These are phyloP conservation scores for Gymnoscopelus microlampas DNA, from an alignment of 2,797 vertebrate genomes.

Conservation along the genomic window DNA sequence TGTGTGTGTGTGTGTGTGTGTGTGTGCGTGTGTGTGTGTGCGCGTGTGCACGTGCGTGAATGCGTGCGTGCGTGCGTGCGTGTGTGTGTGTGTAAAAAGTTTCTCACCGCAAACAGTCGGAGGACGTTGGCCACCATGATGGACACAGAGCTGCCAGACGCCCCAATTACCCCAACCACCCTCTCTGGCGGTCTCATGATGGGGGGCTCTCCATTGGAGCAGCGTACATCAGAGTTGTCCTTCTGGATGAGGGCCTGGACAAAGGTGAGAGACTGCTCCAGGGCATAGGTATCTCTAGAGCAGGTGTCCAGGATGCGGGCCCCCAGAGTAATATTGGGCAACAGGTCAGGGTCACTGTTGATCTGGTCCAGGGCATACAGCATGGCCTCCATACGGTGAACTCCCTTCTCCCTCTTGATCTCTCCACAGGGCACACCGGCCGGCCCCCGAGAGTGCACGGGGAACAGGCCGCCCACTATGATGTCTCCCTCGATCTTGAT, in stretches of 20 bases:
- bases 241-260: slow-evolving; percentile 91
- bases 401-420: slow-evolving; percentile 92
- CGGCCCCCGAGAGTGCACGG: slow-evolving; percentile 87
- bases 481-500: slow-evolving; percentile 92
- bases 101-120: slow-evolving; percentile 86
- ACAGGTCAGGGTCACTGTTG: slow-evolving; percentile 88
- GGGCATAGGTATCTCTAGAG: slow-evolving; percentile 90
- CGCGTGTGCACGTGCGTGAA: too few relatives aligned
- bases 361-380: slow-evolving; percentile 92
- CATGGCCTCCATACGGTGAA: slow-evolving; percentile 95
- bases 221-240: slow-evolving; percentile 84
- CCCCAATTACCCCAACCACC: slow-evolving; percentile 91
- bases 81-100: not conserved
- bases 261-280: slow-evolving; percentile 91
- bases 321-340: slow-evolving; percentile 91
- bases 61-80: too few relatives aligned
- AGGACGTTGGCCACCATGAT: slow-evolving; percentile 97
- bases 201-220: slow-evolving; percentile 86
- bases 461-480: slow-evolving; percentile 91
- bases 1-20: slow-evolving; percentile 2
- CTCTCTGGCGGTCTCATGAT: slow-evolving; percentile 86
- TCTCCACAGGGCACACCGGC: slow-evolving; percentile 87
- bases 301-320: slow-evolving; percentile 92
- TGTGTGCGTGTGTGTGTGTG: not conserved
- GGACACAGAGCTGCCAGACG: slow-evolving; percentile 92